Evolutionary conservation across 2,888 invertebrate species (phyloP), one percentile per base, ranked within the genome.

Genomic region (Caenorhabditis drosophilae): DNA sequence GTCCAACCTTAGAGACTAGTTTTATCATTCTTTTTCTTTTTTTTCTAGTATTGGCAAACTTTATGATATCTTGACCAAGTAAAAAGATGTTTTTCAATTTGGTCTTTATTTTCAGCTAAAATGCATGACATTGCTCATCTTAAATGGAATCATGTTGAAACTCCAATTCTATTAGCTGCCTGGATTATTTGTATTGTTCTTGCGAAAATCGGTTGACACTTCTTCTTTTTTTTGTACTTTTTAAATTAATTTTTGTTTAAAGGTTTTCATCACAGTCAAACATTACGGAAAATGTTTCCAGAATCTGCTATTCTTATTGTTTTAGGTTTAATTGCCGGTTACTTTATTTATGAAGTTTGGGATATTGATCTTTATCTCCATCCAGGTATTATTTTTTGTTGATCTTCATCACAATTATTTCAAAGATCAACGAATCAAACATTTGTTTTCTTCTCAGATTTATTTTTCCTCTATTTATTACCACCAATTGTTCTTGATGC

Each of bases 401-500:
- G 12, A 15, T 31, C n/a, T n/a, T n/a, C n/a, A n/a, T n/a, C n/a
- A n/a, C n/a, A 52, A 42, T 52, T 42, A 4, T 7, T 42, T 23
- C 15, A 38, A 40, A 44, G 15, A 20, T 9, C 7, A 36, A 12
- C 7, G 4, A 35, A 7, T 4, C 22, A 22, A 20, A 35, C 6
- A 31, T 9, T 9, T 9, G 27, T n/a, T 26, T 44, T 26, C 6
- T 27, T 62, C 69, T 25, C 95, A 4, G 91, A 92, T 85, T 92
- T 92, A 22, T 97, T 97, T 88, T 97, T 96, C 88, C 89, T 96
- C 71, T 95, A 93, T 85, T 92, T 95, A 91, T 88, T 97, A 81
- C 97, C 97, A 40, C 97, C 97, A 36, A 97, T 97, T 80, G 96
- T 97, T 76, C 88, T 97, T 81, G 97, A 97, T 84, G 97, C 97